Percentiles rank a stretch among this genome's conserved stretches.
phyloP scores from a whole-genome alignment of 2,797 vertebrate species.

The Oreonectes daqikongensis region DNA sequence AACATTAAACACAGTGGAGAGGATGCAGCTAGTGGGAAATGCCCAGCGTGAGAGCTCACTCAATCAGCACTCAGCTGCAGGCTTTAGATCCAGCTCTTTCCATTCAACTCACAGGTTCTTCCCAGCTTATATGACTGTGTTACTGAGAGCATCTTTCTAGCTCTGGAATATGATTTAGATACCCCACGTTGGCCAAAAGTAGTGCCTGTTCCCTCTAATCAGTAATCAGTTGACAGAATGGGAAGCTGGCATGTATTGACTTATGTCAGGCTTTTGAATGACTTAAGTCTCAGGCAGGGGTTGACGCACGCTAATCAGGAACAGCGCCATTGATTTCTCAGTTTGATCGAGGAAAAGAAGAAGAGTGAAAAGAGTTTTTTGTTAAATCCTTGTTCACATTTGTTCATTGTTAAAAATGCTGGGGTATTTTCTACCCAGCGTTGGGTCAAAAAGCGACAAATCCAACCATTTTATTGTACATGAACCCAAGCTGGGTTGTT shows the following conservation, averaged over 20 bases:
- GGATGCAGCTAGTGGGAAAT: slow-evolving; percentile 51
- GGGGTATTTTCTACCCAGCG: no score
- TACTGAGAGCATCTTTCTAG: slow-evolving; percentile 36
- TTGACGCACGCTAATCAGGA: slow-evolving; percentile 25
- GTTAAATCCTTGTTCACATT: background rate
- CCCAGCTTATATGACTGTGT: slow-evolving; percentile 19
- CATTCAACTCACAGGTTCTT: slow-evolving; percentile 41
- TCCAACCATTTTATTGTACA: no score
- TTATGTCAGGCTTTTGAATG: slow-evolving; percentile 29
- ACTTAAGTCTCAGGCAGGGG: slow-evolving; percentile 24
- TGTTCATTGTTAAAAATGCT: background rate
- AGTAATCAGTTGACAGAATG: slow-evolving; percentile 38
- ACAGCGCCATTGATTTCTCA: slow-evolving; percentile 15
- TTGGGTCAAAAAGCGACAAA: no score
- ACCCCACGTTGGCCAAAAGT: slow-evolving; percentile 9
- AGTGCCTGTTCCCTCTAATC: slow-evolving; percentile 32
- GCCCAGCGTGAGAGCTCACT: slow-evolving; percentile 48
- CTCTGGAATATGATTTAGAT: slow-evolving; percentile 45
- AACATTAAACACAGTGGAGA: slow-evolving; percentile 61
- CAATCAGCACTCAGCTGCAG: slow-evolving; percentile 48
- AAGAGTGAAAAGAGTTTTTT: background rate
- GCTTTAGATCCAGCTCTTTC: slow-evolving; percentile 42
- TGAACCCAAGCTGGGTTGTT: no score
- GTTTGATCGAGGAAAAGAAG: background rate
- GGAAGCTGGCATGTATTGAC: slow-evolving; percentile 33